These are phyloP conservation scores for Ctenodactylus gundi DNA, from an alignment of 2,113 vertebrate species.

Conservation along the genomic window DNA sequence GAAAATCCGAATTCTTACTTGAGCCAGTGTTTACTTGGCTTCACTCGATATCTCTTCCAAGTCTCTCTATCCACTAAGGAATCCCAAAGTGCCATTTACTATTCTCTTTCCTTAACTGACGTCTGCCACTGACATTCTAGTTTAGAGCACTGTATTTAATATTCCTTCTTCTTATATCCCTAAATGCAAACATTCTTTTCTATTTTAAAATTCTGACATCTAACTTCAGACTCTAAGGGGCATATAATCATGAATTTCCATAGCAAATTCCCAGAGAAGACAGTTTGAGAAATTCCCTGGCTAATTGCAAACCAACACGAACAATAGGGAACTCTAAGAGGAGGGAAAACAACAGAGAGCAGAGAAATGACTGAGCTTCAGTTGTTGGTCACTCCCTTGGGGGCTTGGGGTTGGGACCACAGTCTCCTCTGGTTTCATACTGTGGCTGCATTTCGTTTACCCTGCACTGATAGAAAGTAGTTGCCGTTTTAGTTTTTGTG, in stretches of 20 bases:
- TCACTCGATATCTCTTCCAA: neutral
- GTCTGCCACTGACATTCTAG: neutral
- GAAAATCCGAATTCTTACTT: neutral
- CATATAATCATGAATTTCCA: neutral
- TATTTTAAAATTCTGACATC: neutral
- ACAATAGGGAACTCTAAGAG: neutral
- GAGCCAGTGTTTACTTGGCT: neutral
- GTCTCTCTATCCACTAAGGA: neutral
- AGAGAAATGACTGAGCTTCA: neutral
- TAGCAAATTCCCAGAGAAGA: neutral
- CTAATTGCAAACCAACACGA: fast-evolving
- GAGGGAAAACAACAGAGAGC: neutral
- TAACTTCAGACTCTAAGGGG: neutral
- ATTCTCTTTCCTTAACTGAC: neutral
- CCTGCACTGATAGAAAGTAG: neutral
- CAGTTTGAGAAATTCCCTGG: neutral
- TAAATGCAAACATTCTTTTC: neutral
- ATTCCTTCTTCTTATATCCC: neutral
- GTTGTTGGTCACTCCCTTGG: neutral
- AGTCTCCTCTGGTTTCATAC: neutral
- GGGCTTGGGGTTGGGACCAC: neutral
- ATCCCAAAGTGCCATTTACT: neutral
- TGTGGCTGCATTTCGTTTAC: neutral
- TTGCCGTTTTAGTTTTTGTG: neutral
- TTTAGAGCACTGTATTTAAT: neutral